Evolutionary conservation across 2,888 invertebrate genomes (phyloP).

Genomic region (Perizoma affinitatum): DNA sequence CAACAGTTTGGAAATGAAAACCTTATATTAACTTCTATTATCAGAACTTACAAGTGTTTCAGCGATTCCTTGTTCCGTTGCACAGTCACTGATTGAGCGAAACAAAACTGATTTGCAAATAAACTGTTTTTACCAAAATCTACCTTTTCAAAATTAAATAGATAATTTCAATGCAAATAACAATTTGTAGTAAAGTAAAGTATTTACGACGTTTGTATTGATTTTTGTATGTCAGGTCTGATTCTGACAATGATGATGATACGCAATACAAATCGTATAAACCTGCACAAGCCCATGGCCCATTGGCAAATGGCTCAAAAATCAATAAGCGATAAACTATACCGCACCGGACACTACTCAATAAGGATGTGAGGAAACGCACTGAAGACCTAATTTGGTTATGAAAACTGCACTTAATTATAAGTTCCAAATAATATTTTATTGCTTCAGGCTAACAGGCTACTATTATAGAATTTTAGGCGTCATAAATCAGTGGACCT

Average conservation of each 20-base stretch:
- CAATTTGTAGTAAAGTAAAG: background rate
- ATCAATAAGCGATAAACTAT: background rate
- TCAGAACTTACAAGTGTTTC: too few relatives aligned
- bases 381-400: slow-evolving; percentile 18
- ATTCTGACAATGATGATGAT: slow-evolving; percentile 24
- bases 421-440: slow-evolving; percentile 7
- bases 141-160: too few relatives aligned
- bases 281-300: slow-evolving; percentile 28
- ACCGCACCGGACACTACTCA: slow-evolving; percentile 15
- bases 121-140: too few relatives aligned
- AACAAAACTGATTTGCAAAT: too few relatives aligned
- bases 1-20: too few relatives aligned
- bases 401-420: slow-evolving; percentile 19
- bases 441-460: slow-evolving; percentile 9
- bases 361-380: slow-evolving; percentile 25
- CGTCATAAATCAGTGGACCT: too few relatives aligned
- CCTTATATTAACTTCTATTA: too few relatives aligned
- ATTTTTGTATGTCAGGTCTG: slow-evolving; percentile 1
- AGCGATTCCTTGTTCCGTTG: too few relatives aligned
- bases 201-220: background rate
- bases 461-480: too few relatives aligned
- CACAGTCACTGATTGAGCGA: too few relatives aligned
- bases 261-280: slow-evolving; percentile 21
- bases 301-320: slow-evolving; percentile 1
- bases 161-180: background rate